Percentiles rank a stretch among this genome's conserved stretches.
Conservation (phyloP, 2,797 vertebrate species). For the Thripadectes ignobilis region DNA sequence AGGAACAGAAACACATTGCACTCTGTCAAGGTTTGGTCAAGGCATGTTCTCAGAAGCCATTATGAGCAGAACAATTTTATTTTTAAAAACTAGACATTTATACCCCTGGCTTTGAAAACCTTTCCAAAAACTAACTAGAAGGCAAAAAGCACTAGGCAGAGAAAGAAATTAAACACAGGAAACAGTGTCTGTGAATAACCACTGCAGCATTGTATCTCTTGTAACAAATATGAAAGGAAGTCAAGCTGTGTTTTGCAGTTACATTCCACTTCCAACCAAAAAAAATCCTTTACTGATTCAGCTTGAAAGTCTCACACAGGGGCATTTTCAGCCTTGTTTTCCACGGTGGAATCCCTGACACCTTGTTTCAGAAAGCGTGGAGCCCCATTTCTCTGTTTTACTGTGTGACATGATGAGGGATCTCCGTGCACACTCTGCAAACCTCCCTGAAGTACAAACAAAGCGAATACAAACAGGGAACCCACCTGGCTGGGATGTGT, state of each 20-base stretch:
- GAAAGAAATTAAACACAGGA: background rate
- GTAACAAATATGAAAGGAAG: background rate
- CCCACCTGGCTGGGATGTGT: slow-evolving; percentile 89
- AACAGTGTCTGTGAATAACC: background rate
- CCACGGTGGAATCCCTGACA: background rate
- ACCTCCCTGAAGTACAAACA: background rate
- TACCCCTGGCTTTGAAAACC: background rate
- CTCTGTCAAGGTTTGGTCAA: background rate
- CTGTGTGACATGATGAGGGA: background rate
- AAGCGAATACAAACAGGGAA: background rate
- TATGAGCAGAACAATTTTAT: background rate
- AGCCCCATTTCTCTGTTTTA: background rate
- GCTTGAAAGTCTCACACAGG: background rate
- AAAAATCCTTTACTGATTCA: background rate
- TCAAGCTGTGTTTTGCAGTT: background rate
- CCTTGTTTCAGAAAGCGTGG: background rate
- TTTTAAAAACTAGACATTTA: background rate
- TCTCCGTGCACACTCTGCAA: background rate
- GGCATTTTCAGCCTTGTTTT: background rate
- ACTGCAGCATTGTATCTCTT: background rate
- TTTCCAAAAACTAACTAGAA: background rate
- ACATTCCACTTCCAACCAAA: background rate
- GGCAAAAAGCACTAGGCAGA: background rate
- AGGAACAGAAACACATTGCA: background rate
- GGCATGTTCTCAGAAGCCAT: background rate